These are phyloP conservation scores for Nebria ingens DNA, from an alignment of 1,140 invertebrate species.

Conservation along the genomic window DNA sequence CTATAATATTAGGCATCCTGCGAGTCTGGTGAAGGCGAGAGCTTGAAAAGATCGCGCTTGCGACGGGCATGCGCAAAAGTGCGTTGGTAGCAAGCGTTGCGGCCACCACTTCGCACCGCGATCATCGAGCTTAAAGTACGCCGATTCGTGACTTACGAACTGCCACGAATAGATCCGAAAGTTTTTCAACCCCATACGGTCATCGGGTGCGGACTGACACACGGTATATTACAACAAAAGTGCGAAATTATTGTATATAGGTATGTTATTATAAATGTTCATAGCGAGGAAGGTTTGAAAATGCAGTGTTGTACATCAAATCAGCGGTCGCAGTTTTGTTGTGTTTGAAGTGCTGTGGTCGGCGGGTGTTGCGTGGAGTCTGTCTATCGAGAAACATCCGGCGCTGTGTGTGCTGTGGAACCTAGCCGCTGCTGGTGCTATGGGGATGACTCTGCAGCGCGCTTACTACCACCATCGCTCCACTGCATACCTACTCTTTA, in stretches of 20 bases:
- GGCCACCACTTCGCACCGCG: not conserved
- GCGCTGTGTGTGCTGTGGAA: constrained; percentile 5
- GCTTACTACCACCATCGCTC: constrained; percentile 15
- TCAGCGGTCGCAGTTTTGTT: not conserved
- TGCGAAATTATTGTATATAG: too few relatives aligned
- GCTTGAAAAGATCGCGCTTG: not conserved
- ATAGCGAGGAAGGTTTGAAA: too few relatives aligned
- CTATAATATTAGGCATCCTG: too few relatives aligned
- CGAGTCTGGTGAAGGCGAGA: not conserved
- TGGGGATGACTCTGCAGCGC: constrained; percentile 13
- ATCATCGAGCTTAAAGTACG: constrained; percentile 4
- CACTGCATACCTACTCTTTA: constrained; percentile 18
- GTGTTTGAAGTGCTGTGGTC: not conserved
- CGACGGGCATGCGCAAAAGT: not conserved
- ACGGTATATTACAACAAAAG: not conserved
- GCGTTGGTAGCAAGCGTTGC: not conserved
- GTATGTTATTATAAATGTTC: too few relatives aligned
- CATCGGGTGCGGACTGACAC: not conserved
- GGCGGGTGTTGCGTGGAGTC: not conserved
- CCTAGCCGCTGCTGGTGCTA: not conserved
- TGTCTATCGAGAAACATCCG: not conserved
- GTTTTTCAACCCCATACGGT: constrained; percentile 8
- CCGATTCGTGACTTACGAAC: not conserved
- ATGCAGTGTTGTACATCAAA: too few relatives aligned
- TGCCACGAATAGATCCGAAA: not conserved